Conservation (phyloP, 2,888 invertebrate species). For the Apodemia mormo region DNA sequence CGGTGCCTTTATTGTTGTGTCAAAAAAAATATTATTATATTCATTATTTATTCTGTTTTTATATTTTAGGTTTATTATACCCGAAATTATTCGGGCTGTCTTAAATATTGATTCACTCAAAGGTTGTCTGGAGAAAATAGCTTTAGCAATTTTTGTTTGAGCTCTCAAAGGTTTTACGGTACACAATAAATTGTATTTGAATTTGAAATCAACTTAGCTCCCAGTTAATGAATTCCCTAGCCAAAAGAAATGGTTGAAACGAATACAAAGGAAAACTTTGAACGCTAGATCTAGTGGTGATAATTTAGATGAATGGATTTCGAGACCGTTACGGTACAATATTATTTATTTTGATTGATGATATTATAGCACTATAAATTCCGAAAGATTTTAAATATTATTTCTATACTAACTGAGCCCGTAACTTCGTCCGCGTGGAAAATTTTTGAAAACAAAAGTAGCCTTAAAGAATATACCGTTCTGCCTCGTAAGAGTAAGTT, state of each 20-base stretch:
- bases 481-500: too few relatives aligned
- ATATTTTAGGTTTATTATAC: not conserved
- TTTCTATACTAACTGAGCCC: too few relatives aligned
- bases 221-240: not conserved
- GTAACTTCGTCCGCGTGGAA: too few relatives aligned
- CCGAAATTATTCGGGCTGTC: not conserved
- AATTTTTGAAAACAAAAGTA: too few relatives aligned
- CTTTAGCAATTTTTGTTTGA: constrained; percentile 5
- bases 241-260: not conserved
- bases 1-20: too few relatives aligned
- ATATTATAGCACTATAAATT: not conserved
- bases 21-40: too few relatives aligned
- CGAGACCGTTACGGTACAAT: not conserved
- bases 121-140: not conserved
- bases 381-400: not conserved
- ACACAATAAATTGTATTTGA: constrained; percentile 3
- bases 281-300: not conserved
- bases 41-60: not conserved
- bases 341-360: not conserved
- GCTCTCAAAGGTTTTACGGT: constrained; percentile 3
- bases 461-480: too few relatives aligned
- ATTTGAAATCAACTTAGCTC: constrained; percentile 2
- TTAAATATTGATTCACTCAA: not conserved
- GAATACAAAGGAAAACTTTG: not conserved
- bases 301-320: not conserved